Evolutionary conservation across 2,888 invertebrate genomes (phyloP), one percentile per base, ranked within the genome.

Genomic region (Drosophila nr. fundita): DNA sequence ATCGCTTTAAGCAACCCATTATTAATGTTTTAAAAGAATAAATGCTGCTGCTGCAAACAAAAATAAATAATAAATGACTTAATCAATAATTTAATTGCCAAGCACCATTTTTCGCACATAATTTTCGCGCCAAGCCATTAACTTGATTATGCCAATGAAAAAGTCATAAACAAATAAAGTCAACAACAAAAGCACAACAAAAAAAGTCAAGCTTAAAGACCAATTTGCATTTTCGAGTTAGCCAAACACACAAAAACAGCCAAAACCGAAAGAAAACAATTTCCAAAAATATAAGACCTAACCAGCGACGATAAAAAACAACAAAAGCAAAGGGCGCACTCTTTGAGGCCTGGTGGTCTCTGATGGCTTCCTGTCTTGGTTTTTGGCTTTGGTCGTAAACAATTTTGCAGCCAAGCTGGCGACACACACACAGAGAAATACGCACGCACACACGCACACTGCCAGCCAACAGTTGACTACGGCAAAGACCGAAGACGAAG

Each of bases 311-410:
- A 74, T 68, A 69, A 77, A 73, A 72, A 65, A 60, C 8, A 50
- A 11, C 32, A 10, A 36, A 30, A 53, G 15, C 42, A 53, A 68
- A 45, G 62, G 75, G 42, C 67, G 64, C 65, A 68, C 65, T 71
- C 70, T 72, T 72, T 57, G 50, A 42, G 57, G 61, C 55, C 42
- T 24, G 73, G n/a, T 76, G 63, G 68, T 53, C 70, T 58, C 71
- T 67, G 78, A 69, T 76, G 76, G 81, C 81, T 81, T 81, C 81
- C 81, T 81, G 81, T 81, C 73, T 81, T 81, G 62, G 48, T 42
- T 69, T 77, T 77, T 59, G 74, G 64, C 59, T 68, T 58, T 70
- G 76, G 64, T 82, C 80, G 84, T 84, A 82, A 85, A 87, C 78
- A 76, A 78, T 74, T 74, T 77, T 40, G 63, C 70, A 82, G 82